Evolutionary conservation across 1,140 invertebrate species (phyloP).

Genomic region (Whitmania pigra): DNA sequence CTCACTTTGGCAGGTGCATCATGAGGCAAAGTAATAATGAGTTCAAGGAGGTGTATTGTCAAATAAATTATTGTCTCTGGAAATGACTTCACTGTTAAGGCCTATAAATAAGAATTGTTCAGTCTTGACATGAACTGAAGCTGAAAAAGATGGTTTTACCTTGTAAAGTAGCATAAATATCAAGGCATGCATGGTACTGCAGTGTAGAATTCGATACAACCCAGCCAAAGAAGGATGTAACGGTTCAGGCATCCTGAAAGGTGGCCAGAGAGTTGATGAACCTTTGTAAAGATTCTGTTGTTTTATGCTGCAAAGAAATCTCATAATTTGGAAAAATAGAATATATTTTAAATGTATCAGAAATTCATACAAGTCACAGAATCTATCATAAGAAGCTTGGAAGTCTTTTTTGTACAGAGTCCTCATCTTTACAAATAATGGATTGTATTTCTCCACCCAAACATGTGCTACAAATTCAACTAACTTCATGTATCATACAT

Average conservation of each 20-base stretch:
- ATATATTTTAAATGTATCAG: conserved; percentile 23
- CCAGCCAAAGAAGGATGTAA: conserved; percentile 57
- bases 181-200: conserved; percentile 70
- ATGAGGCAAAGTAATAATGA: conserved; percentile 57
- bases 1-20: conserved; percentile 30
- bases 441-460: conserved; percentile 85
- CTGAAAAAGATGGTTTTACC: conserved; percentile 29
- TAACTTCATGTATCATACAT: too few species aligned
- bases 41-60: conserved; percentile 70
- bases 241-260: conserved; percentile 58
- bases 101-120: background rate
- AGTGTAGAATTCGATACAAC: conserved; percentile 55
- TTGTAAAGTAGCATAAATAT: conserved; percentile 71
- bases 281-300: conserved; percentile 21
- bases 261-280: conserved; percentile 59
- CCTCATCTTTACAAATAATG: conserved; percentile 74
- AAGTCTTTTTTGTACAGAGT: conserved; percentile 83
- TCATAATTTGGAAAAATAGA: conserved; percentile 27
- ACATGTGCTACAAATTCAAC: conserved; percentile 39
- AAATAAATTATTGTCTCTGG: conserved; percentile 73
- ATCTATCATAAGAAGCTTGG: conserved; percentile 79
- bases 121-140: background rate
- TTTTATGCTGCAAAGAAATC: conserved; percentile 18
- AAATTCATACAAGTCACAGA: conserved; percentile 58
- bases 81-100: conserved; percentile 27